phyloP scores from a whole-genome alignment of 2,888 invertebrate genomes.

The Galerucella pusilla region DNA sequence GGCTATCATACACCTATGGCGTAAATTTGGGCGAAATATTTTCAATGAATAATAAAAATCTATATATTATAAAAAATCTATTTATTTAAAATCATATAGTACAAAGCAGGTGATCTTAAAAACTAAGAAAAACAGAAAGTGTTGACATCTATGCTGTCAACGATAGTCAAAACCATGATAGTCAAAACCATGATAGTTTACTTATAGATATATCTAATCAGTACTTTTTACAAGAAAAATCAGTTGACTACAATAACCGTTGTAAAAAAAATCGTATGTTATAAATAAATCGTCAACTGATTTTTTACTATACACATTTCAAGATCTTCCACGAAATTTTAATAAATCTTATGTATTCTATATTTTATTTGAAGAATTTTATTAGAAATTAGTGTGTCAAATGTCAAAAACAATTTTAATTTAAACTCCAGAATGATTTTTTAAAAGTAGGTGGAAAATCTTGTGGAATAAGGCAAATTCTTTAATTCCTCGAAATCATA shows the following conservation, averaged over 20 bases:
- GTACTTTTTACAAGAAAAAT: slow-evolving; percentile 63
- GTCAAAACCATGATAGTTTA: slow-evolving; percentile 44
- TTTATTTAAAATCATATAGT: slow-evolving; percentile 59
- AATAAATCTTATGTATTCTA: slow-evolving; percentile 1
- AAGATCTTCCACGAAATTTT: slow-evolving; percentile 12
- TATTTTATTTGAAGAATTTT: too few relatives aligned
- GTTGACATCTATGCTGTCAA: slow-evolving; percentile 39
- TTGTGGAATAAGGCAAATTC: slow-evolving; percentile 21
- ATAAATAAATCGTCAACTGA: slow-evolving; percentile 48
- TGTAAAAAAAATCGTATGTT: slow-evolving; percentile 44
- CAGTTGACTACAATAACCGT: slow-evolving; percentile 45
- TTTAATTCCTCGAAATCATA: slow-evolving; percentile 21
- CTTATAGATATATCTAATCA: slow-evolving; percentile 58
- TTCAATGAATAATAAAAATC: neutral
- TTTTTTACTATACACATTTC: slow-evolving; percentile 47
- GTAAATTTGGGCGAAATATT: too few relatives aligned
- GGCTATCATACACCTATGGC: too few relatives aligned
- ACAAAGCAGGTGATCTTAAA: slow-evolving; percentile 55
- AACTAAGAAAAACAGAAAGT: slow-evolving; percentile 46
- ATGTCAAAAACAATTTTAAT: neutral
- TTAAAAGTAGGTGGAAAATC: slow-evolving; percentile 10
- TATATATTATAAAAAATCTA: slow-evolving; percentile 37
- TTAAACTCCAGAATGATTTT: neutral
- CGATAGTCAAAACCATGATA: slow-evolving; percentile 46
- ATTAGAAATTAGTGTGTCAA: neutral